phyloP scores from a whole-genome alignment of 2,888 invertebrate genomes.

The Rhaphigaster nebulosa region DNA sequence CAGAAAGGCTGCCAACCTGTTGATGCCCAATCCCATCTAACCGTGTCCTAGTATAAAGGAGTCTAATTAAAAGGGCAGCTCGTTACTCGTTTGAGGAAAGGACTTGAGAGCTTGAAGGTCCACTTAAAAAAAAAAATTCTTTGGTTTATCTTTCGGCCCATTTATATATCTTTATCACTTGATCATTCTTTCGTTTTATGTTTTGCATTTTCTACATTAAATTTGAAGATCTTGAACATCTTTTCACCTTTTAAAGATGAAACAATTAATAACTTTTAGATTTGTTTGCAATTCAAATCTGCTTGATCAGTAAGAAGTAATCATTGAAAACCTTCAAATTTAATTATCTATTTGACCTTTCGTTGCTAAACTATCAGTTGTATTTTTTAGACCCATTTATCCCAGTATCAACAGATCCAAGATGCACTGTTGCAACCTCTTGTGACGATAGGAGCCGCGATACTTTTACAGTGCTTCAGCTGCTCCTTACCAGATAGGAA shows the following conservation, averaged over 20 bases:
- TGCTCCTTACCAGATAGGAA: not conserved
- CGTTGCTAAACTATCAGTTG: not conserved
- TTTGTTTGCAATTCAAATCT: not conserved
- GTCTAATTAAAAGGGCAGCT: not conserved
- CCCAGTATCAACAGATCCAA: not conserved
- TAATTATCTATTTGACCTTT: not conserved
- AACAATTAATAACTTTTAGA: not conserved
- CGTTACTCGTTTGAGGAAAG: not conserved
- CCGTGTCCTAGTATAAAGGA: not conserved
- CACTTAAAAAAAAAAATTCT: not conserved
- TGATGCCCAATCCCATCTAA: not conserved
- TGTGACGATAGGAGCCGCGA: too few relatives aligned
- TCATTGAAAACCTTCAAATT: not conserved
- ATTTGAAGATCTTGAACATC: not conserved
- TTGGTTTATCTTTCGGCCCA: not conserved
- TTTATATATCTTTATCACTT: not conserved
- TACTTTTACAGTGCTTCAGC: not conserved
- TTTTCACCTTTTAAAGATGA: fast-evolving
- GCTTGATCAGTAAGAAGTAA: not conserved
- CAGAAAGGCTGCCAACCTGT: not conserved
- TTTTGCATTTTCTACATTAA: not conserved
- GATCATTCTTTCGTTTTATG: not conserved
- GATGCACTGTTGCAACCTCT: not conserved
- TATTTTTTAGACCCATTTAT: not conserved
- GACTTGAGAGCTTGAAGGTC: not conserved